phyloP scores from a whole-genome alignment of 2,888 invertebrate species.

The Lepidonotus clava region DNA sequence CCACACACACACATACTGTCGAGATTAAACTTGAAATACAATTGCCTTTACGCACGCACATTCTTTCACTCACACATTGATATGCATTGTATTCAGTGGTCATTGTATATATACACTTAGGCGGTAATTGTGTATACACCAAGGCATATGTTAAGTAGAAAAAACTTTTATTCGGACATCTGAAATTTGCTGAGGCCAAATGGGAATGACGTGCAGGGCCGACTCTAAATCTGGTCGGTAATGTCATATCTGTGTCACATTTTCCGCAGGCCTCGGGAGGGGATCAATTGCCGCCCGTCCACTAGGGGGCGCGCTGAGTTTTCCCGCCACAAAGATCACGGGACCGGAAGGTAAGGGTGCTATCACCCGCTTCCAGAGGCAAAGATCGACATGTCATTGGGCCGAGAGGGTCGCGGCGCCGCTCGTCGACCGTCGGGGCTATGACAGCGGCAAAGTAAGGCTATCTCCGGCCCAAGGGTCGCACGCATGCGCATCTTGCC shows the following conservation, averaged over 20 bases:
- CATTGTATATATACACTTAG: background rate
- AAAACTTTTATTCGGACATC: background rate
- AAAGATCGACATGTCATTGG: constrained; percentile 5
- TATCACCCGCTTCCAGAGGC: background rate
- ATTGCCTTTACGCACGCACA: too few relatives aligned
- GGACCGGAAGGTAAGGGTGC: background rate
- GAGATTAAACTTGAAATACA: too few relatives aligned
- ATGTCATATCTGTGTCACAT: background rate
- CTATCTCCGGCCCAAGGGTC: background rate
- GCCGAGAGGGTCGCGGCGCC: background rate
- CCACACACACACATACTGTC: too few relatives aligned
- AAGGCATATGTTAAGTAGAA: background rate
- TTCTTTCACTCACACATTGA: background rate
- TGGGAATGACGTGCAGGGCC: background rate
- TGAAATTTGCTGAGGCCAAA: too few relatives aligned
- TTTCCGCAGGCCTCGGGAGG: background rate
- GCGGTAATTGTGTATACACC: background rate
- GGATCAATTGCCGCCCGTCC: background rate
- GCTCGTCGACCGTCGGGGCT: background rate
- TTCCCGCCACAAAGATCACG: constrained; percentile 5
- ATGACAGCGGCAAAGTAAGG: background rate
- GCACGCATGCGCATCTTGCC: background rate
- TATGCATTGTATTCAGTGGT: background rate
- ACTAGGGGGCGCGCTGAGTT: background rate
- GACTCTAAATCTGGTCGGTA: background rate